phyloP scores from a whole-genome alignment of 2,888 invertebrate species.

The Cephonodes hylas region DNA sequence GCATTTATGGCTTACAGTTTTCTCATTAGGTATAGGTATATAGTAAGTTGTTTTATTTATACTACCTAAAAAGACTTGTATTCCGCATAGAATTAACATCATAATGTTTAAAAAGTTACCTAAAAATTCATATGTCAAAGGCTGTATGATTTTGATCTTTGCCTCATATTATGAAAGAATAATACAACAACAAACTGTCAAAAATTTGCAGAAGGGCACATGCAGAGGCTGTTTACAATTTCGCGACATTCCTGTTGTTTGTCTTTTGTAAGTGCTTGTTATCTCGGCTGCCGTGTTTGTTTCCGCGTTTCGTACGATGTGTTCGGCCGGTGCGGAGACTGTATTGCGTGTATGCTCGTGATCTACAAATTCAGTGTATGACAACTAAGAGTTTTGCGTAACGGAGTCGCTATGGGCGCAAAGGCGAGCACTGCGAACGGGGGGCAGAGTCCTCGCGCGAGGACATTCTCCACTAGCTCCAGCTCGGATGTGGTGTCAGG shows the following conservation, averaged over 20 bases:
- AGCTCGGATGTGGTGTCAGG: constrained; percentile 84
- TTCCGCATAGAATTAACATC: neutral
- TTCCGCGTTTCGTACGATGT: constrained; percentile 71
- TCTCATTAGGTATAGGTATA: no score
- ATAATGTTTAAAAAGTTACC: neutral
- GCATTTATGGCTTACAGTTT: no score
- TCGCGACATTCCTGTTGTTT: constrained; percentile 63
- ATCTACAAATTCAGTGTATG: constrained; percentile 56
- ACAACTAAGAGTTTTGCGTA: constrained; percentile 73
- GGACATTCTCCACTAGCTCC: constrained; percentile 89
- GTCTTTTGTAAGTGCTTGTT: constrained; percentile 55
- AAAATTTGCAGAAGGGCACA: constrained; percentile 77
- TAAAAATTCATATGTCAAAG: no score
- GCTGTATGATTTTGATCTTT: no score
- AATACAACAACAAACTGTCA: constrained; percentile 54
- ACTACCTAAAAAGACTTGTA: neutral
- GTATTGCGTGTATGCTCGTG: constrained; percentile 70
- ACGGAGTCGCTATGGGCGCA: constrained; percentile 87
- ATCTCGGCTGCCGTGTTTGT: constrained; percentile 35
- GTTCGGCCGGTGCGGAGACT: constrained; percentile 68
- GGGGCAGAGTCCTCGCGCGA: constrained; percentile 87
- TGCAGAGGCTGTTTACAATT: constrained; percentile 78
- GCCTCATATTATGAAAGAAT: no score
- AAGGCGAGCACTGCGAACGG: constrained; percentile 91
- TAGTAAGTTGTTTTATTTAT: no score